phyloP scores from a whole-genome alignment of 2,888 invertebrate species.

The Ceraclea dissimilis region DNA sequence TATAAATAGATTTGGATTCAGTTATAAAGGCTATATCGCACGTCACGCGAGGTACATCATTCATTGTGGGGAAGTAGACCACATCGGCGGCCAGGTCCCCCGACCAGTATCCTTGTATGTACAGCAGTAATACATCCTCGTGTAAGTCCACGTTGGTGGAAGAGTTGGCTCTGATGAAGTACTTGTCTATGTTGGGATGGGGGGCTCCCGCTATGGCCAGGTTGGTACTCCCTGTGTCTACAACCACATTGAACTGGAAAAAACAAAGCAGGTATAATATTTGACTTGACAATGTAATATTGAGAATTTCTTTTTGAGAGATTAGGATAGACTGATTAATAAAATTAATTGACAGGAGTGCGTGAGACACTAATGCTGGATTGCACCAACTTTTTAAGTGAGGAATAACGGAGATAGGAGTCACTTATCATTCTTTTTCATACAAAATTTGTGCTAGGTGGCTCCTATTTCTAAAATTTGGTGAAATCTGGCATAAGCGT shows the following conservation, averaged over 20 bases:
- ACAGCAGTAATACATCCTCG: constrained; percentile 37
- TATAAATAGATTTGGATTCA: constrained; percentile 49
- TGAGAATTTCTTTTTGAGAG: not conserved
- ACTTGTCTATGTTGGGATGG: constrained; percentile 39
- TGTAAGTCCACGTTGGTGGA: constrained; percentile 30
- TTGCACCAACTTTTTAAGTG: no score
- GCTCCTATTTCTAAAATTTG: not conserved
- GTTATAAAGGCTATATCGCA: constrained; percentile 51
- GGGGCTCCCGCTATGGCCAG: constrained; percentile 52
- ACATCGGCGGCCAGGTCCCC: constrained; percentile 47
- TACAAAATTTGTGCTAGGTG: no score
- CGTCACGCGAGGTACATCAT: constrained; percentile 38
- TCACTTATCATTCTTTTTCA: no score
- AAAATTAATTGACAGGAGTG: no score
- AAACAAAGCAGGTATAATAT: no score
- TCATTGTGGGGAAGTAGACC: constrained; percentile 40
- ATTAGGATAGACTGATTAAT: not conserved
- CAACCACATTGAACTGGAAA: constrained; percentile 50
- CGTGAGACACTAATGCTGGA: no score
- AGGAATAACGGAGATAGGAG: no score
- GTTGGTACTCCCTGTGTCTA: constrained; percentile 62
- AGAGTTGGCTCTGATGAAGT: constrained; percentile 39
- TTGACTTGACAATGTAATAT: no score
- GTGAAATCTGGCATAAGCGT: not conserved
- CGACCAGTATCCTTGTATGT: constrained; percentile 54